Conservation (phyloP, 2,888 invertebrate genomes). For the Allygus modestus region DNA sequence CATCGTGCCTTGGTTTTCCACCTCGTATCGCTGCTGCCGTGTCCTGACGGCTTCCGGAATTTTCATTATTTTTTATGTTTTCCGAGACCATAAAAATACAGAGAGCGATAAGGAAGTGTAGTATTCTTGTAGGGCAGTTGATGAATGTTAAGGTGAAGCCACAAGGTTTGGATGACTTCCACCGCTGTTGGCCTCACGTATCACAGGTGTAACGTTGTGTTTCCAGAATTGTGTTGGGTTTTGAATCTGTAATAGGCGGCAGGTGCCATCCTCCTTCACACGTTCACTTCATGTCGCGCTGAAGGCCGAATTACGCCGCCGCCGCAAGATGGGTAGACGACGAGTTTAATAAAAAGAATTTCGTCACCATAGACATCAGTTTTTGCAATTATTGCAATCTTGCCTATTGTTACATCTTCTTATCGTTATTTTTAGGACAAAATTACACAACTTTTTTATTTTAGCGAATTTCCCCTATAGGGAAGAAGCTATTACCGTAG, state of each 20-base stretch:
- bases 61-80: not conserved
- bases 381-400: too few relatives aligned
- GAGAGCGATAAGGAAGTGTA: conserved; percentile 22
- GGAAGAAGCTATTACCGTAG: too few relatives aligned
- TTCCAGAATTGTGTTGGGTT: conserved; percentile 32
- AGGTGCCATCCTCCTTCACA: not conserved
- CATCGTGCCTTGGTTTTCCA: too few relatives aligned
- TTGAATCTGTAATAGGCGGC: conserved; percentile 4
- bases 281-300: not conserved
- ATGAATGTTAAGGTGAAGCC: not conserved
- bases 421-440: too few relatives aligned
- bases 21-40: too few relatives aligned
- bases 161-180: not conserved
- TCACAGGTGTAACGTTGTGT: not conserved
- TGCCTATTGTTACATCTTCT: too few relatives aligned
- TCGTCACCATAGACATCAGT: too few relatives aligned
- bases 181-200: conserved; percentile 6
- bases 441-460: too few relatives aligned
- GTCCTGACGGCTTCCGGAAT: too few relatives aligned
- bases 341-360: too few relatives aligned
- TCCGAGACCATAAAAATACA: not conserved
- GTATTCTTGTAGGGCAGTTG: conserved; percentile 12
- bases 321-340: too few relatives aligned
- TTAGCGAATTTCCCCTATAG: too few relatives aligned
- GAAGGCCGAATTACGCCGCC: not conserved